Evolutionary conservation across 2,113 vertebrate genomes (phyloP), one percentile per base, ranked within the genome.

Genomic region (Scolopax mira): DNA sequence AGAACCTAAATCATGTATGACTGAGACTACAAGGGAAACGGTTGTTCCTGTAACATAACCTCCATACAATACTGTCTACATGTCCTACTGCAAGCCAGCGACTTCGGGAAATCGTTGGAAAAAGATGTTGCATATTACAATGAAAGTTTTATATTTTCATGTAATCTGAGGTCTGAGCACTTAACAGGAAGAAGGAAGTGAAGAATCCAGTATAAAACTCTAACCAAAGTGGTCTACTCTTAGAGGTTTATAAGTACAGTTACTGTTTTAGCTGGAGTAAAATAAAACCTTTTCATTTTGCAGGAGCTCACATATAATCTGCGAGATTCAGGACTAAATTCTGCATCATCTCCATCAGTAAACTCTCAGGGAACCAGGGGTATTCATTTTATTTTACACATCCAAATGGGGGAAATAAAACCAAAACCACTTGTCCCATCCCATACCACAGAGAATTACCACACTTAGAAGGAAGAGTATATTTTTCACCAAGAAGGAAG

Each of bases 161-260:
- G 10, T 35, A 21, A 73, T 49, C 46, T n/a, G 69, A 79, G 41
- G 54, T 25, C 3, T 72, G 37, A 90, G 88, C 41, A 31, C 10
- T n/a, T 33, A 25, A 13, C 35, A 44, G 66, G 64, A 39, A 73
- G 39, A 42, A 72, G 48, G 4, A 37, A 51, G 65, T 13, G 18
- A 42, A 67, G 48, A n/a, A 80, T 3, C 8, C 73, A 31, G 9
- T 1, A 15, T 17, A 33, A 80, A 80, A 42, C 6, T 3, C 23
- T 1, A 2, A 10, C 22, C 24, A 5, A 37, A 48, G 24, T 44
- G 39, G 4, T 9, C 85, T 51, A 3, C 23, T 31, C 46, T 5
- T 18, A 15, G 6, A 11, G 44, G 22, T 35, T 58, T 44, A 0
- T 6, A 35, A 72, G 57, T 2, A 12, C 1, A 2, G 37, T 13